Conservation (phyloP, 1,140 invertebrate species). For the Pseudoatta argentina region DNA sequence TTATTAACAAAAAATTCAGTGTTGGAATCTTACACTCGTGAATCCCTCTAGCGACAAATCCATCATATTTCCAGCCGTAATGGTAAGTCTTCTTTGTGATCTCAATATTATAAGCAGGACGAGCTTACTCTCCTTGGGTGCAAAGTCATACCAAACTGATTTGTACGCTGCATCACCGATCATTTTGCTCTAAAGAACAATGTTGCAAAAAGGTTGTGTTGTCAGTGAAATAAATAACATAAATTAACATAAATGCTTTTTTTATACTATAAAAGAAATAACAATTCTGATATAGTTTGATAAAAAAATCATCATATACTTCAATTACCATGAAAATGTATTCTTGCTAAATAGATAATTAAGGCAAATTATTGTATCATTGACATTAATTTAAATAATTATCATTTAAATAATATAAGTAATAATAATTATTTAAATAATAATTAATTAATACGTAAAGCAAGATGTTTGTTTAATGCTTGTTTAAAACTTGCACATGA, state of each 20-base stretch:
- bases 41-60: slow-evolving; percentile 65
- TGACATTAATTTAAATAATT: slow-evolving; percentile 4
- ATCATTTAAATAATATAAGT: not conserved
- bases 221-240: not conserved
- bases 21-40: slow-evolving; percentile 52
- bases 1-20: slow-evolving; percentile 8
- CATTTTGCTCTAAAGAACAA: slow-evolving; percentile 57
- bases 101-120: slow-evolving; percentile 66
- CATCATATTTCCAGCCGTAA: slow-evolving; percentile 66
- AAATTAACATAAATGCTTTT: not conserved
- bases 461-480: not conserved
- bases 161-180: slow-evolving; percentile 53
- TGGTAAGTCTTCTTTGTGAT: slow-evolving; percentile 62
- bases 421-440: not conserved
- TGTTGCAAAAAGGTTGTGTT: not conserved
- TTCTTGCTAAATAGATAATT: not conserved
- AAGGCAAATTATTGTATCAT: not conserved
- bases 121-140: slow-evolving; percentile 30
- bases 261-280: not conserved
- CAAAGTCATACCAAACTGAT: slow-evolving; percentile 59
- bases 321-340: slow-evolving; percentile 15
- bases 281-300: not conserved
- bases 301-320: not conserved
- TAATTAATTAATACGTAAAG: not conserved
- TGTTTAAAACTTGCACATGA: not conserved